Percentiles rank a stretch among this genome's conserved stretches.
Evolutionary conservation across 2,113 vertebrate genomes (phyloP).

Genomic region (human (Homo sapiens)): GRCh38 chr1:95283001-95283500

Average conservation of each 20-base stretch:
- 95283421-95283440: background rate
- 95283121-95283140: background rate
- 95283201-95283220: background rate
- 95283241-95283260: background rate
- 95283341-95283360: background rate
- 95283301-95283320: background rate
- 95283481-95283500: background rate
- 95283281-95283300: background rate
- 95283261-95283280: background rate
- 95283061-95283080: background rate
- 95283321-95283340: background rate
- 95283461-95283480: background rate
- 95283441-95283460: background rate
- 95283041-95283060: conserved; percentile 36
- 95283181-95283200: background rate
- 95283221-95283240: background rate
- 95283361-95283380: background rate
- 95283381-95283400: background rate
- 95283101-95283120: background rate
- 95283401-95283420: background rate
- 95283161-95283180: background rate
- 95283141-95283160: background rate
- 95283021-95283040: conserved; percentile 47
- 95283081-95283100: background rate
- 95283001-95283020: conserved; percentile 45